Evolutionary conservation across 2,888 invertebrate genomes (phyloP).

Genomic region (Oxytorus armatus): DNA sequence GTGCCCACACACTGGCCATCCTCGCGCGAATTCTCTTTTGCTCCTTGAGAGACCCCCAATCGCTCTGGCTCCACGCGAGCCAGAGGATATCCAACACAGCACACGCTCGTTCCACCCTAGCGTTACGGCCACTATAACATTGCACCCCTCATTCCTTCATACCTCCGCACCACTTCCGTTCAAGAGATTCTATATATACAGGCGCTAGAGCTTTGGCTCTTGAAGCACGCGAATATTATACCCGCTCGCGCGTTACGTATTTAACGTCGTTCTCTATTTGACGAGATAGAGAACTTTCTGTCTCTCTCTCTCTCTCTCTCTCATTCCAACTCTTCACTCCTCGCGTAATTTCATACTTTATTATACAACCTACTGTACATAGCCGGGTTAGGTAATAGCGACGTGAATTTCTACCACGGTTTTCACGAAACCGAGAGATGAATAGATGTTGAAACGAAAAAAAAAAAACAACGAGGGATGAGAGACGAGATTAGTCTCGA

Average conservation of each 20-base stretch:
- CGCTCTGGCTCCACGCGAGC: conserved; percentile 41
- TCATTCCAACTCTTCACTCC: conserved; percentile 63
- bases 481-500: conserved; percentile 52
- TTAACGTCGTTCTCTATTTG: conserved; percentile 61
- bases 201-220: conserved; percentile 26
- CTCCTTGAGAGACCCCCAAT: too few relatives aligned
- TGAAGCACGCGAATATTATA: conserved; percentile 64
- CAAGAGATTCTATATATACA: conserved; percentile 56
- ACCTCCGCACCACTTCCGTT: conserved; percentile 3
- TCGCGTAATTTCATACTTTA: conserved; percentile 74
- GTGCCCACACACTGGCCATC: conserved; percentile 25
- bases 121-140: conserved; percentile 54
- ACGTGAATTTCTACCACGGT: conserved; percentile 67
- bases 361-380: conserved; percentile 68
- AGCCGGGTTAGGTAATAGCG: conserved; percentile 67
- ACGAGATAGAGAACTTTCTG: conserved; percentile 13
- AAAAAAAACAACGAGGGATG: conserved; percentile 36
- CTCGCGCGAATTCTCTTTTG: conserved; percentile 30
- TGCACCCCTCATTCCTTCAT: conserved; percentile 43
- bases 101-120: conserved; percentile 55
- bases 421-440: conserved; percentile 35
- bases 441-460: conserved; percentile 36
- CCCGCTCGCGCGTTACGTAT: conserved; percentile 64
- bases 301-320: conserved; percentile 67
- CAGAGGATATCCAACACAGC: conserved; percentile 51